phyloP scores from a whole-genome alignment of 2,888 invertebrate genomes.

The Drosophila robusta region DNA sequence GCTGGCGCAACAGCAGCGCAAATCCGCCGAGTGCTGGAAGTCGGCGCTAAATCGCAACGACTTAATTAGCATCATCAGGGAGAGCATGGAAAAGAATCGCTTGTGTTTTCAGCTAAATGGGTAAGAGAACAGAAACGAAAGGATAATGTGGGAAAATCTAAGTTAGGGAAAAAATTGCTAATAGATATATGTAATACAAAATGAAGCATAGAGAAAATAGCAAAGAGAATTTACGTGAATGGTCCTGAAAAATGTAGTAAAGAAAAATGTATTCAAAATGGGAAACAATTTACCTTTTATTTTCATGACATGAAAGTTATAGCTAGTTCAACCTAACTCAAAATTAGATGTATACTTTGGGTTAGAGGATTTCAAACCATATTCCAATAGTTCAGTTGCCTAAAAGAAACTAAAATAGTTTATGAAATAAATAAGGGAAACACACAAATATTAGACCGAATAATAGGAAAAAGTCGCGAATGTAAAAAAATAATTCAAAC shows the following conservation, averaged over 20 bases:
- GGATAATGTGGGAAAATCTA: neutral
- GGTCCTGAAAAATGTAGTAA: too few species aligned
- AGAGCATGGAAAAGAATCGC: conserved; percentile 96
- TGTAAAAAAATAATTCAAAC: too few species aligned
- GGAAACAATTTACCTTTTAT: neutral
- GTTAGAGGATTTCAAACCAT: too few species aligned
- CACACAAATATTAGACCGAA: too few species aligned
- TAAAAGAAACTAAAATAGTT: too few species aligned
- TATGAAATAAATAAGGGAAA: too few species aligned
- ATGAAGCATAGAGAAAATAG: neutral
- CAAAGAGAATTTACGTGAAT: too few species aligned
- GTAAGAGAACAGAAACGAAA: conserved; percentile 85
- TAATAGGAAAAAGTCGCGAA: too few species aligned
- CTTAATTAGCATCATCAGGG: conserved; percentile 93
- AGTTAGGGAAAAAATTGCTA: neutral
- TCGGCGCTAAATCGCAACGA: conserved; percentile 92
- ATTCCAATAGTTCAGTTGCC: too few species aligned
- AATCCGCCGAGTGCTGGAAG: conserved; percentile 87
- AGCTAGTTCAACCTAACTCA: too few species aligned
- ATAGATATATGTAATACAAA: neutral
- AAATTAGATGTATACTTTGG: too few species aligned
- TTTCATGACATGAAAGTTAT: too few species aligned
- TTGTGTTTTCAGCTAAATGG: conserved; percentile 93
- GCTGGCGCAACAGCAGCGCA: conserved; percentile 71
- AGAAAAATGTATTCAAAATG: neutral